Percentiles rank a stretch among this genome's conserved stretches.
phyloP scores from a whole-genome alignment of 2,797 vertebrate genomes.

The Heliangelus exortis region DNA sequence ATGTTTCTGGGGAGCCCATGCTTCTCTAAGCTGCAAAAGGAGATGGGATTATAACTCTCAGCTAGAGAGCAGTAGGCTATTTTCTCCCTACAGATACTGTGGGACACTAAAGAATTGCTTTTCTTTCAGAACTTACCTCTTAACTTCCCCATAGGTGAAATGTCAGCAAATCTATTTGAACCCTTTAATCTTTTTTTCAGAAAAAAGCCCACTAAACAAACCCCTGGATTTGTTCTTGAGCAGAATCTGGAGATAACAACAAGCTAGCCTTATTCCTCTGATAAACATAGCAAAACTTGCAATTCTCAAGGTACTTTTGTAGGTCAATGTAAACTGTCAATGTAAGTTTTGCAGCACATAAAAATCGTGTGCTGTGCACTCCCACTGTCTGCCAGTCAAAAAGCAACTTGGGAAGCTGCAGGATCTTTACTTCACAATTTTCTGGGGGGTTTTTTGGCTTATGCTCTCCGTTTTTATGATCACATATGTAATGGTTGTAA shows the following conservation, averaged over 20 bases:
- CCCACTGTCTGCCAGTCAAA: not conserved
- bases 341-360: not conserved
- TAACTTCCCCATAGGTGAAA: not conserved
- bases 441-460: not conserved
- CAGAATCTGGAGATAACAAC: slow-evolving; percentile 13
- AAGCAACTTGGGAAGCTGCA: not conserved
- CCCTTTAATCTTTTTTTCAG: not conserved
- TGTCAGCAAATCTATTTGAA: slow-evolving; percentile 47
- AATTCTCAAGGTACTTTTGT: slow-evolving; percentile 31
- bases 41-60: slow-evolving; percentile 23
- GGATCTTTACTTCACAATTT: not conserved
- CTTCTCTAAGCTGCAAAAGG: not conserved
- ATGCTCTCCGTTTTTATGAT: not conserved
- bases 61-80: not conserved
- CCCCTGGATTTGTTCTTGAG: not conserved
- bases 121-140: not conserved
- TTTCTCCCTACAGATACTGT: slow-evolving; percentile 11
- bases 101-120: slow-evolving; percentile 12
- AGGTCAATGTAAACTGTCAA: not conserved
- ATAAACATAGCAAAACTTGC: slow-evolving; percentile 6
- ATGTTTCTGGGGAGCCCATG: not conserved
- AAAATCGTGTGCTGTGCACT: not conserved
- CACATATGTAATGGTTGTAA: fast-evolving
- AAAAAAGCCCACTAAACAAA: not conserved
- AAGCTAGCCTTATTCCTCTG: slow-evolving; percentile 13